Base-by-base conservation (phyloP, 2,113 vertebrate genomes). In the Mola mola region DNA sequence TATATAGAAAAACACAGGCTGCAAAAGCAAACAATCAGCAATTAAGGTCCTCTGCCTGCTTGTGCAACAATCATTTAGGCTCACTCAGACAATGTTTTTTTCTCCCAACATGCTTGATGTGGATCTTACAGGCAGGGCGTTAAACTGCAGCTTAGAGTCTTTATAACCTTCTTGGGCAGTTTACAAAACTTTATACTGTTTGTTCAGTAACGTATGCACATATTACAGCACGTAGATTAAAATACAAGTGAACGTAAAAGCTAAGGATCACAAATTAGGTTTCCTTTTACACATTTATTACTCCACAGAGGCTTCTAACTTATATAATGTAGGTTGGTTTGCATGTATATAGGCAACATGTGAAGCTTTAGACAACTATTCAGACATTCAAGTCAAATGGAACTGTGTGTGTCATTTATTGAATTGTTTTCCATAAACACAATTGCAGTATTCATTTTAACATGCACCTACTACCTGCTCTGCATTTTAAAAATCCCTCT, bases 401-500 rank as follows among this genome's bases (percentile, higher is more conserved):
- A 84, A 56, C 42, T 63, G 62, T 69, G 44, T 56, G 47, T 79
- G 75, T 56, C 47, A 78, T 49, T 79, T 55, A 72, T 68, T 75
- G 84, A 70, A 79, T 37, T 52, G 56, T 67, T 82, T 62, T 83
- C 70, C 61, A 79, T 74, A 50, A 77, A 79, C 50, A 88, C 38
- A 66, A 78, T 48, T 46, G 46, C 57, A 70, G 51, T 75, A 77
- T 80, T 77, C 24, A 72, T 81, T 78, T 83, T 66, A 85, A 74
- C 16, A 67, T 66, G 51, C 72, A 78, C 51, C 73, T 86, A 83
- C 71, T 59, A 62, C 51, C 70, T 76, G 42, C 56, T 73, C 57
- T 66, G 70, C 48, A 79, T 79, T 72, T 59, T 31, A 6, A 46
- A 56, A 61, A 38, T 16, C 22, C 38, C 34, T n/a, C 15, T 20